Evolutionary conservation across 1,140 invertebrate species (phyloP), one percentile per base, ranked within the genome.

Genomic region (Hyles euphorbiae): DNA sequence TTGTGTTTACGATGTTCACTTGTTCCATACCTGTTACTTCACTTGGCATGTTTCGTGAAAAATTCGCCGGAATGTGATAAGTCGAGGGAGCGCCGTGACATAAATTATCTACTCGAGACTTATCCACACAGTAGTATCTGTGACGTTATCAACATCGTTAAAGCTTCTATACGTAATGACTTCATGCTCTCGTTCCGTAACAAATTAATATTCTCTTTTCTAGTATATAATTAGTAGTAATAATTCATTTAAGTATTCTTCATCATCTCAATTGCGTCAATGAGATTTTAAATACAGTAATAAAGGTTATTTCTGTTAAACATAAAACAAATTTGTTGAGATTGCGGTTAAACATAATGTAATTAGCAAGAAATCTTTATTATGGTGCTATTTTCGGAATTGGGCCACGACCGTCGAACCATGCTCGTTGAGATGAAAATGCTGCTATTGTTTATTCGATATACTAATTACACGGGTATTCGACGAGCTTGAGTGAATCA

Each of bases 401-500:
- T 40, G 34, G 60, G 64, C 58, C 64, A 62, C 53, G 49, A 62
- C 60, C 56, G 48, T 46, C 59, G 34, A 58, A 58, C 52, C 52
- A 49, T 61, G 44, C 44, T 58, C 48, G 10, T 9, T 52, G 6
- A 52, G 32, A 34, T 52, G 50, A 7, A n/a, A 33, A 34, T 52
- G 34, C 32, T 52, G 3, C 50, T 52, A 48, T 56, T 59, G 46
- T 58, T 60, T 53, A 60, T 61, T 53, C 43, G 34, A 60, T 50
- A 53, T 51, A 55, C 49, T 53, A 57, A 59, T 59, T 63, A 60
- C 48, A 49, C 47, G 34, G 58, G 54, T 60, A 56, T 45, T 46
- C 46, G 49, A 44, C 44, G 11, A 48, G 10, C 9, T 50, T 56
- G 51, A 52, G 61, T 81, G 77, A 83, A 65, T 83, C 77, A 78